Evolutionary conservation across 2,888 invertebrate genomes (phyloP).

Genomic region (Muschampia plurimacula): DNA sequence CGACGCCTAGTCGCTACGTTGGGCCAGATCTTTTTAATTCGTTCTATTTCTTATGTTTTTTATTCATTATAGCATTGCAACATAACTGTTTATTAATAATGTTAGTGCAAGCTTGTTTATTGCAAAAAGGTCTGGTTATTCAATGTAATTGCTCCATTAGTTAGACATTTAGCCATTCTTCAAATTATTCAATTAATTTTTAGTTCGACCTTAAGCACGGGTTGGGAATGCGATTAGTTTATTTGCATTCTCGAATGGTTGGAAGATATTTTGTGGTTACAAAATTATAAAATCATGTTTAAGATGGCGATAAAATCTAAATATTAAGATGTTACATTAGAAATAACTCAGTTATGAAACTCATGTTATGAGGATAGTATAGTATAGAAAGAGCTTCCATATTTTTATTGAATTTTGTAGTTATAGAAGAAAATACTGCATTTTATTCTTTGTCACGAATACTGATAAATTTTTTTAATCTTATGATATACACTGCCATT

Average conservation of each 20-base stretch:
- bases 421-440: not conserved
- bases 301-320: not conserved
- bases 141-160: conserved; percentile 82
- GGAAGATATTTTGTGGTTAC: conserved; percentile 18
- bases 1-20: conserved; percentile 79
- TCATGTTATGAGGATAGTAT: conserved; percentile 2
- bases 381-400: conserved; percentile 15
- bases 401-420: not conserved
- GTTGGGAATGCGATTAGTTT: conserved; percentile 51
- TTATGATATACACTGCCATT: conserved; percentile 24
- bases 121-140: conserved; percentile 73
- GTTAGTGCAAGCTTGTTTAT: conserved; percentile 53
- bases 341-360: not conserved
- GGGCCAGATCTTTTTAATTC: conserved; percentile 69
- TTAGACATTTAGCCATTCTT: conserved; percentile 83
- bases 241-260: conserved; percentile 56
- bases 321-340: not conserved
- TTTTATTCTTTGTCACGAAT: not conserved
- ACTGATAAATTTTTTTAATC: not conserved
- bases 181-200: conserved; percentile 66
- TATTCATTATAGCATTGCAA: conserved; percentile 42
- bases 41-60: conserved; percentile 47
- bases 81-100: conserved; percentile 47
- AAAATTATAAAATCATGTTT: conserved; percentile 10
- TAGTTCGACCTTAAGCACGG: conserved; percentile 73